These are phyloP conservation scores for Myoxocephalus aenaeus DNA, from an alignment of 2,797 vertebrate species.

Conservation along the genomic window DNA sequence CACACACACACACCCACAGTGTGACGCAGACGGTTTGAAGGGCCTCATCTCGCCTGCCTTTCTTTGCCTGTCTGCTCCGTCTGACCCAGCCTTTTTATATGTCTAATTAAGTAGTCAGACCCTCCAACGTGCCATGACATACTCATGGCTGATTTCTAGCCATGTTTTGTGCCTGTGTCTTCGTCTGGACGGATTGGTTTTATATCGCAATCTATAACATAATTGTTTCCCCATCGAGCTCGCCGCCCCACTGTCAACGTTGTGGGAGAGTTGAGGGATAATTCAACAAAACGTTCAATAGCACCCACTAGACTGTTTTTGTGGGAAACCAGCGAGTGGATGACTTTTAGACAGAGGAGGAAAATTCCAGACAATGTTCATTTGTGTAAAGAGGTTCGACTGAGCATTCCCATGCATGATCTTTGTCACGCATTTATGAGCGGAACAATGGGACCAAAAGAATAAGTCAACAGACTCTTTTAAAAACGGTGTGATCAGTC, in stretches of 20 bases:
- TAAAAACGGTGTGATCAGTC: not conserved
- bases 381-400: constrained; percentile 43
- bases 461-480: constrained; percentile 37
- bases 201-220: constrained; percentile 69
- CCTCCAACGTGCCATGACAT: constrained; percentile 80
- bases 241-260: constrained; percentile 48
- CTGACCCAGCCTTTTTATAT: constrained; percentile 79
- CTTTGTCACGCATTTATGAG: constrained; percentile 40
- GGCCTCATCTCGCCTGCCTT: constrained; percentile 82
- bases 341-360: constrained; percentile 58
- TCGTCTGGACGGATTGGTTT: constrained; percentile 71
- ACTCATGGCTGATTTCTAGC: constrained; percentile 80
- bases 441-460: constrained; percentile 36
- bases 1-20: constrained; percentile 66
- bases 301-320: constrained; percentile 55
- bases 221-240: constrained; percentile 73
- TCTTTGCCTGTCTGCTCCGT: constrained; percentile 81
- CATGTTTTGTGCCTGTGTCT: constrained; percentile 76
- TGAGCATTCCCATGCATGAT: constrained; percentile 53
- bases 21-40: constrained; percentile 81
- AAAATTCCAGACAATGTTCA: constrained; percentile 47
- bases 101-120: constrained; percentile 85
- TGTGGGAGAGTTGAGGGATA: constrained; percentile 59
- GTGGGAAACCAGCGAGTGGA: constrained; percentile 64
- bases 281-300: constrained; percentile 64